Evolutionary conservation across 2,113 vertebrate species (phyloP).

Genomic region (Diadophis punctatus): DNA sequence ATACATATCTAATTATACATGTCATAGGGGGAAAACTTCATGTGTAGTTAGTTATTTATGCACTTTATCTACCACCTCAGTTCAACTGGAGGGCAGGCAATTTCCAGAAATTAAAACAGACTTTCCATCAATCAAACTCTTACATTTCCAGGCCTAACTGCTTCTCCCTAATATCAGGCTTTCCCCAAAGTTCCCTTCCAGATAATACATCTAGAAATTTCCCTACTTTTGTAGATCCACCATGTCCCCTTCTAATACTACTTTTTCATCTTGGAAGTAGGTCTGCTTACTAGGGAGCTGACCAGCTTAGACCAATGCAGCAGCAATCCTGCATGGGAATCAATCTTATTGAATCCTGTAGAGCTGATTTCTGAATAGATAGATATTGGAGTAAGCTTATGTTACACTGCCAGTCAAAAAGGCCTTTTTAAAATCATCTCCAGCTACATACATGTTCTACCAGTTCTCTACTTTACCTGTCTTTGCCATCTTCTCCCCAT

Average conservation of each 20-base stretch:
- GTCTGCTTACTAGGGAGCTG: neutral
- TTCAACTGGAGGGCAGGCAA: neutral
- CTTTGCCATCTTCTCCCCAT: neutral
- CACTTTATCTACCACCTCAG: neutral
- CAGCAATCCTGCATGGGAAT: neutral
- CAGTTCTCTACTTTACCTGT: neutral
- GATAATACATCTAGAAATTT: neutral
- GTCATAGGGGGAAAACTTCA: neutral
- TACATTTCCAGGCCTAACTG: neutral
- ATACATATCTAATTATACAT: neutral
- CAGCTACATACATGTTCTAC: neutral
- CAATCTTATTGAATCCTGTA: neutral
- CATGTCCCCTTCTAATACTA: neutral
- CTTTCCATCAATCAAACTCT: neutral
- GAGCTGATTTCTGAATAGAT: neutral
- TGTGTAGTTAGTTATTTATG: neutral
- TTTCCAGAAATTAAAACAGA: neutral
- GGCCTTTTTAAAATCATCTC: neutral
- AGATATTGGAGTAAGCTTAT: neutral
- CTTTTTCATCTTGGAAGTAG: neutral
- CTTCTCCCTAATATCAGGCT: neutral
- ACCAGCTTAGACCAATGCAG: neutral
- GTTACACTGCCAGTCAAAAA: neutral
- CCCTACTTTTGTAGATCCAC: neutral
- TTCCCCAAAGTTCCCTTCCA: neutral